These are phyloP conservation scores for Glossophaga mutica DNA, from an alignment of 2,797 vertebrate genomes.

Conservation along the genomic window DNA sequence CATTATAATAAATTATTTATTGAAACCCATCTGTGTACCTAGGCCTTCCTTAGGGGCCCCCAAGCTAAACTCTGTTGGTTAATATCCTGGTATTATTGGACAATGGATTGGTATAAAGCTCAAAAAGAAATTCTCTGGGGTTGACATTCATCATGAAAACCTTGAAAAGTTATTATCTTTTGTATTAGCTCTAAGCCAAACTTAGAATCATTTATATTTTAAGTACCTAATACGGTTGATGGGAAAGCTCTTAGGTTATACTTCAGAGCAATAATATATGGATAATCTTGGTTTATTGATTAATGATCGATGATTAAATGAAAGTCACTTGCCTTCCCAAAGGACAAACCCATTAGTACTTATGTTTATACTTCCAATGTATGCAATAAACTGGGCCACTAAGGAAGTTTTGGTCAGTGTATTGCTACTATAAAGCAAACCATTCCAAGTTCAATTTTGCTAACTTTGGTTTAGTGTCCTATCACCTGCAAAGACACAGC, in stretches of 20 bases:
- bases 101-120: background rate
- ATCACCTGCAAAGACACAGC: background rate
- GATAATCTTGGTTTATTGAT: background rate
- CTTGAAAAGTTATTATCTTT: background rate
- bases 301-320: background rate
- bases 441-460: background rate
- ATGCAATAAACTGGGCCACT: background rate
- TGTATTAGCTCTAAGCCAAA: background rate
- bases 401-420: background rate
- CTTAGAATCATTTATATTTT: slow-evolving; percentile 10
- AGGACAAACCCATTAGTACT: background rate
- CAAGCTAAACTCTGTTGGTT: slow-evolving; percentile 47
- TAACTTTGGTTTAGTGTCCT: background rate
- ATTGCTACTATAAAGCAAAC: background rate
- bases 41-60: background rate
- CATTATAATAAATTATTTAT: slow-evolving; percentile 72
- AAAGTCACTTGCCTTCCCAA: background rate
- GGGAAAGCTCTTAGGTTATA: background rate
- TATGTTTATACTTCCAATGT: background rate
- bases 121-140: slow-evolving; percentile 10
- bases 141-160: slow-evolving; percentile 28
- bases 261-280: background rate
- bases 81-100: slow-evolving; percentile 35
- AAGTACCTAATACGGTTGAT: slow-evolving; percentile 7
- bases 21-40: slow-evolving; percentile 43